These are phyloP conservation scores for Adelges cooleyi DNA, from an alignment of 1,140 invertebrate species.

Conservation along the genomic window DNA sequence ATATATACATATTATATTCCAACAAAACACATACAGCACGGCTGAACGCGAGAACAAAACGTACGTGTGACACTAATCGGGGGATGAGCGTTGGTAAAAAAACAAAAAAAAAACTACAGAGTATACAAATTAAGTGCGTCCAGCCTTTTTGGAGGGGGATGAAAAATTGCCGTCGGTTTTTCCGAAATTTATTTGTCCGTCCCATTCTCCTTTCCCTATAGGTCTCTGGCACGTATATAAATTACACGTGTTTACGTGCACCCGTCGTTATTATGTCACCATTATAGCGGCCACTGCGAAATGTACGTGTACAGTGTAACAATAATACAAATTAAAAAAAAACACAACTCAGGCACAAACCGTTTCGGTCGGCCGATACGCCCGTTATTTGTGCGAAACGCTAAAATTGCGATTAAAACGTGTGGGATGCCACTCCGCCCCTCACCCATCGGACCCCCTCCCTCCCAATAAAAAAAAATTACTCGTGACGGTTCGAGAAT, in stretches of 20 bases:
- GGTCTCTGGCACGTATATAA: neutral
- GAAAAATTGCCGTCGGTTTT: constrained; percentile 17
- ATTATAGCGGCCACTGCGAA: neutral
- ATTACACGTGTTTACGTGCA: constrained; percentile 25
- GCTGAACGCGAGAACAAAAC: neutral
- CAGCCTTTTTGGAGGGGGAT: neutral
- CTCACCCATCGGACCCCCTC: no score
- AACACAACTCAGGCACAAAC: neutral
- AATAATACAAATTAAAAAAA: constrained; percentile 11
- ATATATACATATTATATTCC: no score
- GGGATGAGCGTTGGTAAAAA: neutral
- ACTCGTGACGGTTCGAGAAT: no score
- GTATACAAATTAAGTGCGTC: no score
- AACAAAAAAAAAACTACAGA: no score
- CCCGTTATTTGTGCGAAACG: neutral
- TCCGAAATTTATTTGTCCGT: constrained; percentile 13
- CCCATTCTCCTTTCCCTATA: no score
- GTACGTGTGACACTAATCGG: neutral
- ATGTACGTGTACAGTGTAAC: constrained; percentile 15
- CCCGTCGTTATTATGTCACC: constrained; percentile 19
- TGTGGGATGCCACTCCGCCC: no score
- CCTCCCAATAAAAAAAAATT: no score
- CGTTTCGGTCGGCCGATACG: no score
- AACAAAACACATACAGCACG: neutral
- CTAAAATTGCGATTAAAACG: constrained; percentile 1